Percentiles rank a stretch among this genome's conserved stretches.
Evolutionary conservation across 2,113 vertebrate species (phyloP).

Genomic region (Hassar affinis): DNA sequence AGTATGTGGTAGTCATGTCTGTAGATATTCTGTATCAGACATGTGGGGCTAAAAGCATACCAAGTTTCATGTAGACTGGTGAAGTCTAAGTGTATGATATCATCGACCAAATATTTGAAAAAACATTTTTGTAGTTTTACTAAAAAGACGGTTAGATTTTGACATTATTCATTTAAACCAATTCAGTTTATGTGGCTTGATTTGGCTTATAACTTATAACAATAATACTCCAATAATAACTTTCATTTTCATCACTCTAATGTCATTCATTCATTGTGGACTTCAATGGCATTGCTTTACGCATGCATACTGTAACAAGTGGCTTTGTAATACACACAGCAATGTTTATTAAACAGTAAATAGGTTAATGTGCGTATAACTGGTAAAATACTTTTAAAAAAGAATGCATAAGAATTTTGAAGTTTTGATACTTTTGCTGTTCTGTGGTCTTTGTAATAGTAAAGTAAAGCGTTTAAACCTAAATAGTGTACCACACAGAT

Average conservation of each 20-base stretch:
- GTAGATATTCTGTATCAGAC: too few species aligned
- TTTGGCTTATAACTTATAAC: neutral
- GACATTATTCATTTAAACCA: neutral
- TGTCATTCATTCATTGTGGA: neutral
- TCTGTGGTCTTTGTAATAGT: neutral
- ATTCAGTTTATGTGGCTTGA: neutral
- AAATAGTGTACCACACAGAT: too few species aligned
- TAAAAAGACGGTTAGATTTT: neutral
- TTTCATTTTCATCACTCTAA: neutral
- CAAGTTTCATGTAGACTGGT: too few species aligned
- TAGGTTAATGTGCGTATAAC: neutral
- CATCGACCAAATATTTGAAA: too few species aligned
- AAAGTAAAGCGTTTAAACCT: neutral
- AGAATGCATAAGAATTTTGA: neutral
- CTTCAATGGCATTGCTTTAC: neutral
- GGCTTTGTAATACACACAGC: neutral
- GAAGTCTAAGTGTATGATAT: too few species aligned
- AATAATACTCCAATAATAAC: neutral
- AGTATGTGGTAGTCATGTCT: too few species aligned
- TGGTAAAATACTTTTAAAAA: neutral
- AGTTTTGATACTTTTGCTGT: neutral
- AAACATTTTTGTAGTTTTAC: neutral
- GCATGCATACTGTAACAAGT: neutral
- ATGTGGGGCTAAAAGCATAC: too few species aligned
- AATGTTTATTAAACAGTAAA: neutral